A percentile compares a stretch with the other conserved stretches of the same genome.
Conservation (phyloP, 2,113 vertebrate species). For the Platysteira castanea region DNA sequence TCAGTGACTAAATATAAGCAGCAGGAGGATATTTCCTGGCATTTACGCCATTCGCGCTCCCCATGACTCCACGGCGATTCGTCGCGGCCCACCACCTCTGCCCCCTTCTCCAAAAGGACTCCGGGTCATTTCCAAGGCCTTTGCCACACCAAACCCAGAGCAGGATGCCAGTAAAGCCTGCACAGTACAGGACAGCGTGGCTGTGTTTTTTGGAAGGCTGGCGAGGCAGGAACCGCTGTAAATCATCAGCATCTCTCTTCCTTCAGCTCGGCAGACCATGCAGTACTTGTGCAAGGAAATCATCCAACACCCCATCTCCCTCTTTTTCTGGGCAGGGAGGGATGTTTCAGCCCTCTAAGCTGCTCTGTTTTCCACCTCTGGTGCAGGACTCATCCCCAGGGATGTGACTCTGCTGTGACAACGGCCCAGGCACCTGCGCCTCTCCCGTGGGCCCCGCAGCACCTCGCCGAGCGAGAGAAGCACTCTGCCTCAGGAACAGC, state of each 20-base stretch:
- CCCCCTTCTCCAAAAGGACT: not conserved
- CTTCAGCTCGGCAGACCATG: not conserved
- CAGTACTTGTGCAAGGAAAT: not conserved
- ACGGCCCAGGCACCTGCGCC: not conserved
- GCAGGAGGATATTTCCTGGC: not conserved
- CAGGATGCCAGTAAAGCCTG: not conserved
- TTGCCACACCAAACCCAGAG: not conserved
- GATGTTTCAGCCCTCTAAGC: not conserved
- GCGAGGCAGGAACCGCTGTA: not conserved
- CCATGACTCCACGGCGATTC: accelerated
- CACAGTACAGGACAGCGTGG: not conserved
- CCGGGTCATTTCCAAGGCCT: not conserved
- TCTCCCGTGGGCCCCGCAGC: not conserved
- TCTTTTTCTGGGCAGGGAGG: not conserved
- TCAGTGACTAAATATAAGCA: not conserved
- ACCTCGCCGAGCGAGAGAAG: not conserved
- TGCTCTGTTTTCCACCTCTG: not conserved
- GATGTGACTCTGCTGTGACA: not conserved
- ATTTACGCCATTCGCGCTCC: not conserved
- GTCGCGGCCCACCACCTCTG: not conserved
- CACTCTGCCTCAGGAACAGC: not conserved
- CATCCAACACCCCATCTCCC: not conserved
- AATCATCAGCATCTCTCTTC: not conserved
- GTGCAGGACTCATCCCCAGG: not conserved
- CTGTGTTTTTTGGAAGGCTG: not conserved